A percentile compares a stretch with the other conserved stretches of the same genome.
phyloP scores from a whole-genome alignment of 2,113 vertebrate genomes.

The Sisor rabdophorus region DNA sequence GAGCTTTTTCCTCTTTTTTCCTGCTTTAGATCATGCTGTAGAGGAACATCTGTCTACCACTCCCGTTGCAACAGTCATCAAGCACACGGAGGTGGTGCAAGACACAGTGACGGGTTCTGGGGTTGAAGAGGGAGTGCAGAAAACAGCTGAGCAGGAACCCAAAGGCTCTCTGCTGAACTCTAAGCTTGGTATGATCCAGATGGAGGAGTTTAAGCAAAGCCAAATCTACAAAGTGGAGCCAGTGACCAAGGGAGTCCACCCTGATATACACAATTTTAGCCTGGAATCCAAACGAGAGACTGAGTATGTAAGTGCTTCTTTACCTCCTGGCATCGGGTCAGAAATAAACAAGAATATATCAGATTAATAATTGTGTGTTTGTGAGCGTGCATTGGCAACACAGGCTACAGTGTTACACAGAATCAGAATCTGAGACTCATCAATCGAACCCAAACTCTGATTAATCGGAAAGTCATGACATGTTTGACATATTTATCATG shows the following conservation, averaged over 20 bases:
- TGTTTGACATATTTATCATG: constrained; percentile 14
- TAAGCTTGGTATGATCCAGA: constrained; percentile 78
- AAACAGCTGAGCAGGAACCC: constrained; percentile 62
- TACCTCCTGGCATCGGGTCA: not conserved
- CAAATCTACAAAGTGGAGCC: constrained; percentile 86
- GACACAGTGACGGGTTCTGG: constrained; percentile 56
- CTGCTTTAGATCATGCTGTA: constrained; percentile 72
- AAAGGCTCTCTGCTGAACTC: constrained; percentile 67
- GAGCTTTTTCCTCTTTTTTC: constrained; percentile 45
- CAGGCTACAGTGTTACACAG: not conserved
- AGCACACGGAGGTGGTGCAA: constrained; percentile 19
- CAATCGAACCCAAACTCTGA: not conserved
- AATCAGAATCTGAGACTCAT: not conserved
- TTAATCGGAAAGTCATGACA: not conserved
- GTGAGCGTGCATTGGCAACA: not conserved
- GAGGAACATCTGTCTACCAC: constrained; percentile 68
- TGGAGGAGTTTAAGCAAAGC: constrained; percentile 79
- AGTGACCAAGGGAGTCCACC: constrained; percentile 72
- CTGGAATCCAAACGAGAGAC: constrained; percentile 85
- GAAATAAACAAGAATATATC: constrained; percentile 1
- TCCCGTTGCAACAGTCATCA: constrained; percentile 35
- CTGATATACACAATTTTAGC: constrained; percentile 88
- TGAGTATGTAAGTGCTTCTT: constrained; percentile 84
- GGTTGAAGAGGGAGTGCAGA: constrained; percentile 55
- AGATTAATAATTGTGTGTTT: not conserved